Conservation (phyloP, 2,113 vertebrate species). For the Pteropus alecto region DNA sequence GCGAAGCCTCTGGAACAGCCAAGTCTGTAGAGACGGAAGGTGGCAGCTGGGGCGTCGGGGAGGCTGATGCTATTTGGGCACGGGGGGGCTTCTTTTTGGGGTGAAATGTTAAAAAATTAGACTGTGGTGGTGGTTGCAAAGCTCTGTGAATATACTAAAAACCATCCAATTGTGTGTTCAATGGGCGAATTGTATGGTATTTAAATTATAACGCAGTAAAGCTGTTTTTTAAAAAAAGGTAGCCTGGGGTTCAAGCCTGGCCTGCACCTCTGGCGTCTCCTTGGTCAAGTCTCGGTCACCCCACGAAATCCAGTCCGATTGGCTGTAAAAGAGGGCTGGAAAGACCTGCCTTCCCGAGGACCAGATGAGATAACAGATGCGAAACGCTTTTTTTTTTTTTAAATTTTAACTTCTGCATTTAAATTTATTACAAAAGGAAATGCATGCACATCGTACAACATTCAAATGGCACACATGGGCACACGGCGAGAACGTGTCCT, state of each 20-base stretch:
- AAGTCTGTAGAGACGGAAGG: background rate
- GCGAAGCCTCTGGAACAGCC: background rate
- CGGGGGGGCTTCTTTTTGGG: background rate
- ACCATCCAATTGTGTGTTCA: rapidly evolving
- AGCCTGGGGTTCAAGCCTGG: background rate
- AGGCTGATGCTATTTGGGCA: no score
- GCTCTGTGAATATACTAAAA: background rate
- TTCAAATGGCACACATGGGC: background rate
- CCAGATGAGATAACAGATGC: background rate
- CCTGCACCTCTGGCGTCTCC: background rate
- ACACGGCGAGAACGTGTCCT: background rate
- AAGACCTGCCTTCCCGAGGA: background rate
- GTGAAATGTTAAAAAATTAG: background rate
- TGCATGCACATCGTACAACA: background rate
- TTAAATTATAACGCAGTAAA: background rate
- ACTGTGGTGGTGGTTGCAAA: no score
- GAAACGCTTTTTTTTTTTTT: background rate
- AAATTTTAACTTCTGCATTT: background rate
- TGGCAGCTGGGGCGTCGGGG: rapidly evolving
- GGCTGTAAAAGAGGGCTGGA: background rate
- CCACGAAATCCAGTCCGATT: no score
- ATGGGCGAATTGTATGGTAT: no score
- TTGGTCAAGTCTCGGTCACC: background rate
- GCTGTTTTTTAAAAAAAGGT: background rate
- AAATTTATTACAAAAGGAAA: background rate